phyloP scores from a whole-genome alignment of 2,797 vertebrate genomes.

The Sebastes umbrosus region DNA sequence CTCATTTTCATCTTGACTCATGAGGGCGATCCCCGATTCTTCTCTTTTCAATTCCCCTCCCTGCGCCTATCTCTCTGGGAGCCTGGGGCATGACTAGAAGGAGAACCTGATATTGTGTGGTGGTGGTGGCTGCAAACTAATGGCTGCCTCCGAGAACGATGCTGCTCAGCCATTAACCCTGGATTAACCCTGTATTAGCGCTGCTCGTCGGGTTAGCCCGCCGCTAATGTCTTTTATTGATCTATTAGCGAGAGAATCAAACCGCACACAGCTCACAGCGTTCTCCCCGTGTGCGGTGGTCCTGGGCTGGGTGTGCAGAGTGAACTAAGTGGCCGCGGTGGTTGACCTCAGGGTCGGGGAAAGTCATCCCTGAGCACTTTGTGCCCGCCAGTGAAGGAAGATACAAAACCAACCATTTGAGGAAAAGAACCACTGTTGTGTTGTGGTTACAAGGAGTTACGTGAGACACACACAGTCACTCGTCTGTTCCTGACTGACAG shows the following conservation, averaged over 20 bases:
- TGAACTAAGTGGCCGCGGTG: constrained; percentile 50
- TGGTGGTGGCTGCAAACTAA: constrained; percentile 58
- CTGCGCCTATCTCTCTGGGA: constrained; percentile 27
- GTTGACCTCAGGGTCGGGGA: constrained; percentile 60
- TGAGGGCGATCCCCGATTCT: constrained; percentile 44
- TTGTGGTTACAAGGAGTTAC: constrained; percentile 38
- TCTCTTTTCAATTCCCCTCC: constrained; percentile 46
- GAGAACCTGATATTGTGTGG: constrained; percentile 63
- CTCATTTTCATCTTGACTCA: constrained; percentile 61
- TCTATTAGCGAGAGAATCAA: constrained; percentile 76
- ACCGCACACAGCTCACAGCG: constrained; percentile 46
- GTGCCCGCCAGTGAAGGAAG: constrained; percentile 15
- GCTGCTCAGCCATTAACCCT: constrained; percentile 79
- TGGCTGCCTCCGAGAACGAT: constrained; percentile 69
- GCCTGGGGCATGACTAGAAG: constrained; percentile 51
- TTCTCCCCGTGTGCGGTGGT: constrained; percentile 37
- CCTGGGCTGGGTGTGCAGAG: constrained; percentile 1
- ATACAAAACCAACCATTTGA: constrained; percentile 31
- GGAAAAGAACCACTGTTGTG: constrained; percentile 5
- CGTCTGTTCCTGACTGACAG: background rate
- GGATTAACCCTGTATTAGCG: constrained; percentile 81
- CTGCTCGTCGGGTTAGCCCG: constrained; percentile 72
- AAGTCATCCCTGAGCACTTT: constrained; percentile 33
- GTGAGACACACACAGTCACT: constrained; percentile 22
- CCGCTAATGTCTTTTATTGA: constrained; percentile 82